Base-by-base conservation (phyloP, 1,140 invertebrate species). In the Zaprionus ghesquierei region DNA sequence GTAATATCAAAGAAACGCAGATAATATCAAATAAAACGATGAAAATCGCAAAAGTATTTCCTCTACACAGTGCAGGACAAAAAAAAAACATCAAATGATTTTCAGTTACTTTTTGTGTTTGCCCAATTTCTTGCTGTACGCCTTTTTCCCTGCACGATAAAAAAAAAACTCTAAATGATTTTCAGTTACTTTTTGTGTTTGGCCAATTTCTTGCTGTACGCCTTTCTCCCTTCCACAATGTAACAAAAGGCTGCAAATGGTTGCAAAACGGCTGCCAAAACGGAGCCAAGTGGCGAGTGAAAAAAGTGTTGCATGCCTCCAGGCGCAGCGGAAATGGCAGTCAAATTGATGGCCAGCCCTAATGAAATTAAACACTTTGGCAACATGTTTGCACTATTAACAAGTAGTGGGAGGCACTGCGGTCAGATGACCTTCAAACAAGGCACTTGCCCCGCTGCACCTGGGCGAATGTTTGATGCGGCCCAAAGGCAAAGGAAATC, bases 351-450 rank as follows among this genome's bases (percentile, higher is more conserved):
- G 75, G 65, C 15, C 49, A 41, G 51, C 50, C 73, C 87, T 76
- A 89, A 87, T 87, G 72, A 81, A 82, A 74, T 69, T 69, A 76
- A 66, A 82, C 50, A 56, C 22, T 35, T 59, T 46, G 70, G 54
- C 70, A 69, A 20, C 51, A 18, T 56, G 64, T 50, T 46, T 55
- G 25, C 33, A 25, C 41, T 33, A 20, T 51, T 60, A 49, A 55
- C 33, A 8, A 10, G 25, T 27, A 22, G 31, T 29, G 58, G 44
- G 18, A 20, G 18, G 5, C 3, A 18, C n/a, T 8, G 53, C 20
- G 31, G 22, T 13, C 8, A 10, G 0, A 4, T 2, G 10, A 3
- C 25, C 62, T 66, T 31, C 25, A 20, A 56, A 29, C 8, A 10
- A 6, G 41, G 18, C 41, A 10, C 15, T 6, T 41, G n/a, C 41